phyloP scores from a whole-genome alignment of 2,113 vertebrate species.

The Psittacara wagleri region DNA sequence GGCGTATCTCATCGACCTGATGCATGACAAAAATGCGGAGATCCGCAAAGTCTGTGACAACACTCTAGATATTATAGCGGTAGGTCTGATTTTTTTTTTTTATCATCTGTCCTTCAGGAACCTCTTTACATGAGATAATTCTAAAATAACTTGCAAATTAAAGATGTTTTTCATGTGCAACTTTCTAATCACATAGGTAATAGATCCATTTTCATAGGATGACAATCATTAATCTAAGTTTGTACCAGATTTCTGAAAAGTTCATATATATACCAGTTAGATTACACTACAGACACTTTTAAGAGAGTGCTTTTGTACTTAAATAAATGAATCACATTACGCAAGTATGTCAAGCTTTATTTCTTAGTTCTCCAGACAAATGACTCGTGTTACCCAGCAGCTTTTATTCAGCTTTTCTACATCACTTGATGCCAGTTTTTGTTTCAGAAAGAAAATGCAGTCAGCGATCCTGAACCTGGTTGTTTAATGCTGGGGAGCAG shows the following conservation, averaged over 20 bases:
- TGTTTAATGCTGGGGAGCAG: background rate
- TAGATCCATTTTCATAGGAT: background rate
- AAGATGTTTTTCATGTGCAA: background rate
- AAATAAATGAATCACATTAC: background rate
- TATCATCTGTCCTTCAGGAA: background rate
- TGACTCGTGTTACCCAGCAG: background rate
- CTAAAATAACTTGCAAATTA: background rate
- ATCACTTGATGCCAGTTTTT: background rate
- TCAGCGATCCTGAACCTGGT: rapidly evolving
- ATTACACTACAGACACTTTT: background rate
- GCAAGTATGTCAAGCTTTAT: background rate
- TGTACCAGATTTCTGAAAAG: background rate
- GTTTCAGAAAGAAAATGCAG: background rate
- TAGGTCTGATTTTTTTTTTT: conserved; percentile 68
- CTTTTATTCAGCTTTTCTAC: conserved; percentile 6
- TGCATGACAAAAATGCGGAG: conserved; percentile 96
- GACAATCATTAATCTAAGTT: background rate
- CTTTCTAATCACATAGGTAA: background rate
- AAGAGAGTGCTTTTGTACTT: background rate
- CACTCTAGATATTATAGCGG: conserved; percentile 95
- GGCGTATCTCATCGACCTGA: conserved; percentile 94
- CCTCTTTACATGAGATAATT: background rate
- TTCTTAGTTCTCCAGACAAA: conserved; percentile 12
- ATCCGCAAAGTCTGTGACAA: conserved; percentile 97
- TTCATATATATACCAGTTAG: background rate